Base-by-base conservation (phyloP, 2,113 vertebrate species). In the Brienomyrus brachyistius region DNA sequence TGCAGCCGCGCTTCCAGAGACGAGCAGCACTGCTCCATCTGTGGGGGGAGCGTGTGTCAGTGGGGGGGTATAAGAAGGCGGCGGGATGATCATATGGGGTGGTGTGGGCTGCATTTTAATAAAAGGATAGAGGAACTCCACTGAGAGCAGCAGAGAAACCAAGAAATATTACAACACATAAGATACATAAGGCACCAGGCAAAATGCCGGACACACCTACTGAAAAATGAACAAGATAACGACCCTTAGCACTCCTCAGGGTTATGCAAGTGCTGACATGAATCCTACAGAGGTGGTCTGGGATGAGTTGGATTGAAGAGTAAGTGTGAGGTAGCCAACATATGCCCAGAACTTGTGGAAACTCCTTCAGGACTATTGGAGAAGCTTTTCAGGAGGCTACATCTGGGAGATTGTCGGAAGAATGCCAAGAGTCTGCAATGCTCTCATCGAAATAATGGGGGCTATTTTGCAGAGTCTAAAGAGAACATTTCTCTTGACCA, bases 1-100 rank as follows among this genome's bases (percentile, higher is more conserved):
- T 98, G 98, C 0, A 99, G 95, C 13, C 98, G 97, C 40, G 93
- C 96, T 89, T 99, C 99, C 94, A 99, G 97, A 0, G 96, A 93
- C 0, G 92, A 87, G 5, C 97, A 98, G 94, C 97, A 96, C 1
- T 96, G 96, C 2, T 96, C 95, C 3, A 96, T 93, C 95, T 97
- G 93, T 70, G 43, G 70, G 89, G 10, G 87, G 50, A 27, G 62
- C 1, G 54, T 0, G 90, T 89, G 31, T 27, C 23, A 31, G 50
- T 87, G 52, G 52, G 15, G 35, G 13, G 17, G 35, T 17, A 83
- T 47, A 4, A 47, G 31, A 31, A 40, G 70, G 27, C 27, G n/a
- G 70, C 4, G 31, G 2, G 31, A 77, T 77, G 70, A 77, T 40
- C 19, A 40, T 31, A 17, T 5, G 5, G 5, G 74, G 17, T 21